Conservation (phyloP, 2,888 invertebrate genomes). For the Stenoptilia bipunctidactyla region DNA sequence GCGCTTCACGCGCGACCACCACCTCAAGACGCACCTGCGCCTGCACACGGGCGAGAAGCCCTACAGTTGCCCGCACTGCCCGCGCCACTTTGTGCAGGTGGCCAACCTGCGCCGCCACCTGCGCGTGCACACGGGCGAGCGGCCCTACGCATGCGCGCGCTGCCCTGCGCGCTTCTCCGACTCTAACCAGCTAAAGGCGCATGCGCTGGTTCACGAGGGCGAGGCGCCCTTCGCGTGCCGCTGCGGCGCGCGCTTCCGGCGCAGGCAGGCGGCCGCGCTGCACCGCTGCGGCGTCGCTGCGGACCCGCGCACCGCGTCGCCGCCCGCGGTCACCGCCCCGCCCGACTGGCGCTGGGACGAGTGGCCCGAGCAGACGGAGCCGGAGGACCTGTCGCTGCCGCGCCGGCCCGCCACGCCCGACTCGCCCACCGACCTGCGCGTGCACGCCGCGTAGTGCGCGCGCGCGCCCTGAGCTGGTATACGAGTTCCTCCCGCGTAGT, state of each 20-base stretch:
- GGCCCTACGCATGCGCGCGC: conserved; percentile 88
- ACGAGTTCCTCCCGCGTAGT: conserved; percentile 62
- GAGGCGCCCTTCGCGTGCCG: conserved; percentile 91
- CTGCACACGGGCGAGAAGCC: conserved; percentile 95
- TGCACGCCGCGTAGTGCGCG: conserved; percentile 58
- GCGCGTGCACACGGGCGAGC: conserved; percentile 92
- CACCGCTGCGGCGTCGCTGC: conserved; percentile 79
- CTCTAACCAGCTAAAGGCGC: conserved; percentile 92
- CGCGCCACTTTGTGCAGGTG: conserved; percentile 93
- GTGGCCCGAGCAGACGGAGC: conserved; percentile 89
- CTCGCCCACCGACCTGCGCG: conserved; percentile 62
- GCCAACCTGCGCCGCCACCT: conserved; percentile 91
- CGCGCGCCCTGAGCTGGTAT: conserved; percentile 67
- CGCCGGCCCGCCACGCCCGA: conserved; percentile 61
- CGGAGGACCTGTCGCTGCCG: conserved; percentile 88
- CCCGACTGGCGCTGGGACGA: conserved; percentile 62
- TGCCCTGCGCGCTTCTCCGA: conserved; percentile 91
- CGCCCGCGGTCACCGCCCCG: conserved; percentile 49
- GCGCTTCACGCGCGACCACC: conserved; percentile 92
- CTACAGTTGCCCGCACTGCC: conserved; percentile 92
- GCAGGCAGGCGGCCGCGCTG: conserved; percentile 89
- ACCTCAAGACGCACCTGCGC: conserved; percentile 92
- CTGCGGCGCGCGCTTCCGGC: conserved; percentile 84
- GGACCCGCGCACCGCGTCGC: conserved; percentile 44
- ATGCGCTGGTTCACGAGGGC: conserved; percentile 89